phyloP scores from a whole-genome alignment of 2,888 invertebrate species.

The Pocota personata region DNA sequence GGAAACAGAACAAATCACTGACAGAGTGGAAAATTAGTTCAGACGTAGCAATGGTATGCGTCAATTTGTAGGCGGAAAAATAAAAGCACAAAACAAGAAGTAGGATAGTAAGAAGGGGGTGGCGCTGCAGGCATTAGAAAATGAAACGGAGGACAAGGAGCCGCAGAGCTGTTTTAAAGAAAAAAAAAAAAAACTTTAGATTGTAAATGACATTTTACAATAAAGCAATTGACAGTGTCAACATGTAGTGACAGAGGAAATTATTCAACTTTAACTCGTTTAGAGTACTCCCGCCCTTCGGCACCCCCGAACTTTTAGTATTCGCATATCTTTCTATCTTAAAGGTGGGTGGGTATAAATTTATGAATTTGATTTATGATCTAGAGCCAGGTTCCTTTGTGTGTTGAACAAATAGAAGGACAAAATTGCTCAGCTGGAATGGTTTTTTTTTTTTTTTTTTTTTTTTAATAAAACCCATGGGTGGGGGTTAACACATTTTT shows the following conservation, averaged over 20 bases:
- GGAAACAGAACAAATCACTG: constrained; percentile 49
- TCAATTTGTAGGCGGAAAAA: constrained; percentile 29
- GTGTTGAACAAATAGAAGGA: constrained; percentile 23
- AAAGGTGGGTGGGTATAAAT: constrained; percentile 19
- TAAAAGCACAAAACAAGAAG: background rate
- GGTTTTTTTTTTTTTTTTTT: too few relatives aligned
- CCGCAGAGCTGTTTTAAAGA: background rate
- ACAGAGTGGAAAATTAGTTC: constrained; percentile 68
- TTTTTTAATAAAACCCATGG: background rate
- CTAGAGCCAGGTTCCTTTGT: background rate
- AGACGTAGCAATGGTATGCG: constrained; percentile 40
- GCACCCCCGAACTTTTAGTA: background rate
- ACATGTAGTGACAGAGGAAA: constrained; percentile 13
- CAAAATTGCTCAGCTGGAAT: constrained; percentile 13
- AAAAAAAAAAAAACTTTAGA: background rate
- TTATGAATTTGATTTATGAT: constrained; percentile 27
- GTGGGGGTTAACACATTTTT: background rate
- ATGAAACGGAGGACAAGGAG: background rate
- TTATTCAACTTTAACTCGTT: constrained; percentile 31
- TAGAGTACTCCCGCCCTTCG: background rate
- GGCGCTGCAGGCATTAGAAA: background rate
- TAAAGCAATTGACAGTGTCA: constrained; percentile 32
- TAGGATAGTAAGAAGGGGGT: too few relatives aligned
- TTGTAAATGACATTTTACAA: constrained; percentile 29
- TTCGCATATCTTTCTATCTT: background rate